Percentiles rank a stretch among this genome's conserved stretches.
These are phyloP conservation scores for Tarsius wallacei DNA, from an alignment of 2,797 vertebrate species.

Conservation along the genomic window DNA sequence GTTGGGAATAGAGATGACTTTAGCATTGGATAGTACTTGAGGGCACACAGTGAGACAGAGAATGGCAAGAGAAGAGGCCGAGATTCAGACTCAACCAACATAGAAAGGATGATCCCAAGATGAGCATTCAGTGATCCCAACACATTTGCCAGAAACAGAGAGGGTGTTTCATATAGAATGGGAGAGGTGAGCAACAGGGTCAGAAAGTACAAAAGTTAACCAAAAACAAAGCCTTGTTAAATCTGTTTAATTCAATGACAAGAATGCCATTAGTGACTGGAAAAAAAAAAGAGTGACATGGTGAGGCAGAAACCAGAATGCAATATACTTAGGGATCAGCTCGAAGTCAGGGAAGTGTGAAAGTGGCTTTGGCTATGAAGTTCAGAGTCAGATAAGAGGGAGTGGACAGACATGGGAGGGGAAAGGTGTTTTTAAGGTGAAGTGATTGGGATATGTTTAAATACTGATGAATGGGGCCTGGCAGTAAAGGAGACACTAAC, in stretches of 20 bases:
- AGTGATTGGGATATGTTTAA: not conserved
- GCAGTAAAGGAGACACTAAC: too few relatives aligned
- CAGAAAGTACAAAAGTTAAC: not conserved
- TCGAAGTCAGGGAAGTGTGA: not conserved
- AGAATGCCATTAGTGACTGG: not conserved
- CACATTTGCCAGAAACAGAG: not conserved
- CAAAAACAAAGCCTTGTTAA: not conserved
- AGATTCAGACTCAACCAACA: not conserved
- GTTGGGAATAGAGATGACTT: not conserved
- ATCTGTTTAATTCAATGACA: not conserved
- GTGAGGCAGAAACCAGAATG: not conserved
- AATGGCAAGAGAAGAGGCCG: too few relatives aligned
- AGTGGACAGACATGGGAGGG: too few relatives aligned
- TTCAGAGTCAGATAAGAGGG: not conserved
- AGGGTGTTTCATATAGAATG: not conserved
- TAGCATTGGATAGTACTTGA: too few relatives aligned
- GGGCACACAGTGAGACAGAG: accelerated
- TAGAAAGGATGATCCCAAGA: too few relatives aligned
- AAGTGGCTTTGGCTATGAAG: not conserved
- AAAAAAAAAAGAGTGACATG: not conserved
- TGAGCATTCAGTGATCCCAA: not conserved
- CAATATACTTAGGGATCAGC: not conserved
- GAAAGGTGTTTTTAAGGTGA: not conserved
- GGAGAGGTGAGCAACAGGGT: too few relatives aligned
- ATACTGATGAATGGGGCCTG: not conserved